phyloP scores from a whole-genome alignment of 2,888 invertebrate genomes.

The Xestia ashworthii region DNA sequence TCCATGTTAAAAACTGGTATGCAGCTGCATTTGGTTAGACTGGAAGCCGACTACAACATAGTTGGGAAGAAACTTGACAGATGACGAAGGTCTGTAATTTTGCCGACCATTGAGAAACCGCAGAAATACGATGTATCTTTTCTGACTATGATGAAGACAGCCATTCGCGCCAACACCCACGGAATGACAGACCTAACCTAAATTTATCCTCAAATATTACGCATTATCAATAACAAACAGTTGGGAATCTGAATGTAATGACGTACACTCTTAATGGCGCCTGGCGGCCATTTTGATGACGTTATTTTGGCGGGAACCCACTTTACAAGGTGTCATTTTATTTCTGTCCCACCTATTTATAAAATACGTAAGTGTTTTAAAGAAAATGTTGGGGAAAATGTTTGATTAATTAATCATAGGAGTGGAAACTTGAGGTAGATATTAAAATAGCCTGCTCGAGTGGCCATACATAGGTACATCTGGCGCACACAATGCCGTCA shows the following conservation, averaged over 20 bases:
- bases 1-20: not conserved
- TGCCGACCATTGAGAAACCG: not conserved
- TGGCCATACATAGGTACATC: not conserved
- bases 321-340: conserved; percentile 24
- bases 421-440: not conserved
- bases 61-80: not conserved
- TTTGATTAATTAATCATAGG: not conserved
- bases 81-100: not conserved
- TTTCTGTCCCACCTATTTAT: conserved; percentile 43
- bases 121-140: not conserved
- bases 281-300: conserved; percentile 46
- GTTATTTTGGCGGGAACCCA: conserved; percentile 47
- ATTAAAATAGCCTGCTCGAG: not conserved
- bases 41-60: not conserved
- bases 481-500: not conserved
- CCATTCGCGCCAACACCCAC: conserved; percentile 25
- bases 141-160: not conserved
- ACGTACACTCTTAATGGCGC: conserved; percentile 46
- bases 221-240: conserved; percentile 35
- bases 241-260: conserved; percentile 39
- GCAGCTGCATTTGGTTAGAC: not conserved
- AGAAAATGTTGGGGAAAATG: conserved; percentile 26
- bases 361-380: conserved; percentile 17
- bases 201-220: conserved; percentile 38
- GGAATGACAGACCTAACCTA: conserved; percentile 14